Conservation (phyloP, 2,797 vertebrate genomes). For the Catostomus latipinnis region DNA sequence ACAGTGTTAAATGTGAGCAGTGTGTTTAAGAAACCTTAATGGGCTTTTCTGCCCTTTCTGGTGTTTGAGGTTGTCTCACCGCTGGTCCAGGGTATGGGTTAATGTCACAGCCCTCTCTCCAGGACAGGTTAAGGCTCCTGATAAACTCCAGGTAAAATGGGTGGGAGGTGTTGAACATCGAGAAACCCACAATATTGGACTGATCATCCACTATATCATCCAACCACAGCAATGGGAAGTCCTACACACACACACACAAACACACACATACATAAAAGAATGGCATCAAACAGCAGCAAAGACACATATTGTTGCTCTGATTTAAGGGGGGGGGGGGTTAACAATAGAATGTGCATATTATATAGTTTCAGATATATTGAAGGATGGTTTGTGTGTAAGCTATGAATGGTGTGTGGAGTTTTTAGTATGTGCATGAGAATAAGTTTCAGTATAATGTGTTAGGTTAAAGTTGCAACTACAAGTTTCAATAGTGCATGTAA, state of each 20-base stretch:
- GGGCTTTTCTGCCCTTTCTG: neutral
- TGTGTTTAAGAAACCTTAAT: conserved; percentile 2
- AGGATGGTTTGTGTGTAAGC: neutral
- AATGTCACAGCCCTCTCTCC: conserved; percentile 90
- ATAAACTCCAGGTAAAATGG: conserved; percentile 84
- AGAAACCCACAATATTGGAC: conserved; percentile 92
- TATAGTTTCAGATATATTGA: too few relatives aligned
- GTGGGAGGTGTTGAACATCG: conserved; percentile 88
- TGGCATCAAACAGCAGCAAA: neutral
- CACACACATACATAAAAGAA: conserved; percentile 13
- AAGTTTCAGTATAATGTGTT: neutral
- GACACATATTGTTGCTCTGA: too few relatives aligned
- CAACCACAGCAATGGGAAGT: conserved; percentile 88
- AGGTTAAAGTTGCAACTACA: neutral
- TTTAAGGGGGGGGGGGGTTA: neutral
- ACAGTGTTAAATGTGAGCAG: conserved; percentile 40
- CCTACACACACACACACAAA: conserved; percentile 70
- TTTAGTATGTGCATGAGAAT: neutral
- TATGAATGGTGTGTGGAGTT: neutral
- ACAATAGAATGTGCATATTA: neutral
- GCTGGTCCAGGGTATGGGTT: conserved; percentile 63
- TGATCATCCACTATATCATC: conserved; percentile 88
- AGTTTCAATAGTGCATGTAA: neutral
- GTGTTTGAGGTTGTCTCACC: conserved; percentile 21
- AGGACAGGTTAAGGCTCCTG: conserved; percentile 91